phyloP scores from a whole-genome alignment of 2,113 vertebrate species.

The Chaetops frenatus region DNA sequence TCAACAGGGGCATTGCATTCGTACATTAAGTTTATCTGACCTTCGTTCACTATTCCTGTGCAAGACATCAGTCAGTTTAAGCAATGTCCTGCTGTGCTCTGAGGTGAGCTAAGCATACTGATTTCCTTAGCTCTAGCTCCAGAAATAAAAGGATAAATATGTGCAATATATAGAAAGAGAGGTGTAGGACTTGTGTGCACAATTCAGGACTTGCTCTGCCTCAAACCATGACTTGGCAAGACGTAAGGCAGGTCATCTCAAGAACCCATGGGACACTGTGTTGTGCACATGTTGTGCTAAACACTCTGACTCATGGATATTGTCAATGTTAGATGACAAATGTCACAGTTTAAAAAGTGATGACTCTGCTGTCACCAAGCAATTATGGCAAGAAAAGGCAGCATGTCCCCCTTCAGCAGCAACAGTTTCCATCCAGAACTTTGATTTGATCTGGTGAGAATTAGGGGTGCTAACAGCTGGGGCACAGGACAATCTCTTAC shows the following conservation, averaged over 20 bases:
- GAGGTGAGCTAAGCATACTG: background rate
- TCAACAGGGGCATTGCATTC: background rate
- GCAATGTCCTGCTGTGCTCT: background rate
- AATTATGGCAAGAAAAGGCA: background rate
- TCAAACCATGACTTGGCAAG: background rate
- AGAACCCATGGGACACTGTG: background rate
- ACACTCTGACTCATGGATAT: background rate
- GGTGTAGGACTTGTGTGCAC: background rate
- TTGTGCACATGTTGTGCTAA: background rate
- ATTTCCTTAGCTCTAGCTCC: background rate
- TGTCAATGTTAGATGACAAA: background rate
- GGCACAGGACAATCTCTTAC: background rate
- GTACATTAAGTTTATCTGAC: background rate
- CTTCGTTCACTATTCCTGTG: accelerated
- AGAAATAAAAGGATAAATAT: background rate
- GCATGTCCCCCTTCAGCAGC: background rate
- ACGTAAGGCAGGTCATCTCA: background rate
- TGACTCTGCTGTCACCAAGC: background rate
- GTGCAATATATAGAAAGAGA: background rate
- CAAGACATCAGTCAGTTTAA: background rate
- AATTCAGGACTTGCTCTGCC: background rate
- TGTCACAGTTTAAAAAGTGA: background rate
- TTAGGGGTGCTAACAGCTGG: background rate
- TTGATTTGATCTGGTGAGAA: background rate
- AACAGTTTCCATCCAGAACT: background rate